phyloP scores from a whole-genome alignment of 2,797 vertebrate species.

The Falco novaeseelandiae region DNA sequence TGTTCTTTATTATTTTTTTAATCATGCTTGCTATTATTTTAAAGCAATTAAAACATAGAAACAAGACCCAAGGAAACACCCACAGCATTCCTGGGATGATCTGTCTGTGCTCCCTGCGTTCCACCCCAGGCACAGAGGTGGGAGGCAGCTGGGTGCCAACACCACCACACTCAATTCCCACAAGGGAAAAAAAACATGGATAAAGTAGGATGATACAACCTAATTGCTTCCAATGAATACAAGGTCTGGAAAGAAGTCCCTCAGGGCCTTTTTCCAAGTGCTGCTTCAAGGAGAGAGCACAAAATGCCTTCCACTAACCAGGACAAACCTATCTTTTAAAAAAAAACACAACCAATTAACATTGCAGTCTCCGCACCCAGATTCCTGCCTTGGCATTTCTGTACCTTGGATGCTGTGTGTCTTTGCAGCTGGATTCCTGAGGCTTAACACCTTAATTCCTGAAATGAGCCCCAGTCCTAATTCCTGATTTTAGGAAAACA shows the following conservation, averaged over 20 bases:
- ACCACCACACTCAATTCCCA: neutral
- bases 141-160: conserved; percentile 50
- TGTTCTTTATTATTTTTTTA: neutral
- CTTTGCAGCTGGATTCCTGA: conserved; percentile 69
- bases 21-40: conserved; percentile 7
- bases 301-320: conserved; percentile 12
- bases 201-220: conserved; percentile 5
- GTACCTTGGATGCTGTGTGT: conserved; percentile 37
- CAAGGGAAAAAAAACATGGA: neutral
- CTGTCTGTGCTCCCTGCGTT: conserved; percentile 55
- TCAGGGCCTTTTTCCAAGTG: conserved; percentile 7
- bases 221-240: neutral
- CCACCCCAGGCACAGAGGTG: conserved; percentile 44
- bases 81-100: conserved; percentile 62
- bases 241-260: conserved; percentile 12
- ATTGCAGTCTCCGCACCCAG: conserved; percentile 44
- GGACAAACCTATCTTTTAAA: conserved; percentile 6
- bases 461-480: conserved; percentile 64
- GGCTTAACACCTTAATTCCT: conserved; percentile 68
- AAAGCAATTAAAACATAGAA: conserved; percentile 51
- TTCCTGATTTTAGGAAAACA: conserved; percentile 75
- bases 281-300: neutral
- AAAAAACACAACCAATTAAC: neutral
- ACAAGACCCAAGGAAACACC: conserved; percentile 57
- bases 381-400: conserved; percentile 47